A percentile compares a stretch with the other conserved stretches of the same genome.
phyloP scores from a whole-genome alignment of 2,797 vertebrate species.

The Anguilla pacifica region DNA sequence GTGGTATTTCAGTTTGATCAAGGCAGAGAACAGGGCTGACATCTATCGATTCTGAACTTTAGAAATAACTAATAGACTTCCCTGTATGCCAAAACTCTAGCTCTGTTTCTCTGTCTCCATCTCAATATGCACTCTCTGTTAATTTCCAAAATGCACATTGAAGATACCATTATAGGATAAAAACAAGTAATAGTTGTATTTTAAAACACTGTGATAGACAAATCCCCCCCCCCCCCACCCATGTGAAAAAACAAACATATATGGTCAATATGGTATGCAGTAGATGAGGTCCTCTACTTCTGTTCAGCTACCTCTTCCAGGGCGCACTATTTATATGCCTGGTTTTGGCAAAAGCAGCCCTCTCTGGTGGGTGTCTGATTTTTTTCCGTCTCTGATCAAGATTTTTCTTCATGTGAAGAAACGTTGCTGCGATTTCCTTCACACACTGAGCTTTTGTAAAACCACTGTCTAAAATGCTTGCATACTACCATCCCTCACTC shows the following conservation, averaged over 20 bases:
- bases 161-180: not conserved
- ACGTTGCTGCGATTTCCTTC: not conserved
- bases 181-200: not conserved
- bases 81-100: not conserved
- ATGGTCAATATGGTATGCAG: not conserved
- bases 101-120: not conserved
- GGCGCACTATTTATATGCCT: not conserved
- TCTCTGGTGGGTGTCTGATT: not conserved
- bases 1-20: constrained; percentile 12
- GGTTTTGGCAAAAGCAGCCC: not conserved
- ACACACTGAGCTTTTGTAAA: not conserved
- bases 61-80: not conserved
- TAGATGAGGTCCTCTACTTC: not conserved
- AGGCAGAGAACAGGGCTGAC: not conserved
- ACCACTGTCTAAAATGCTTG: not conserved
- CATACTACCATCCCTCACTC: not conserved
- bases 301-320: not conserved
- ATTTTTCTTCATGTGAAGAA: not conserved
- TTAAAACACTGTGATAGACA: not conserved
- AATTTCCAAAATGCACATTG: not conserved
- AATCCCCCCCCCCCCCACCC: not conserved
- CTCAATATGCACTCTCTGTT: not conserved
- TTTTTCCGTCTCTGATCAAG: not conserved
- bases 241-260: not conserved
- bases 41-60: constrained; percentile 1